Conservation (phyloP, 2,888 invertebrate genomes). For the Apotomis turbidana region DNA sequence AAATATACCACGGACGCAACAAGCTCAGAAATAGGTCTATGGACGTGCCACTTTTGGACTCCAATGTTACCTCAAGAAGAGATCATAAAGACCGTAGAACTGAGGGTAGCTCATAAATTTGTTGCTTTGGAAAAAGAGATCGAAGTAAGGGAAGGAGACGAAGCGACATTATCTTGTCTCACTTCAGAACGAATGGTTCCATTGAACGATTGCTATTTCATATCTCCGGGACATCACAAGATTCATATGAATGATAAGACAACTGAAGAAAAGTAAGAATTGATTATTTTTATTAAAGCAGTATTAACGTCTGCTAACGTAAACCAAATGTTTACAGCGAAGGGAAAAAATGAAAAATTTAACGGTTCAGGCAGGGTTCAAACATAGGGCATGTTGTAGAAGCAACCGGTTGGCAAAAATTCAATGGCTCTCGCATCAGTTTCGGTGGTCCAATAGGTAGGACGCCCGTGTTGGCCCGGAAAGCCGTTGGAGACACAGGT, state of each 20-base stretch:
- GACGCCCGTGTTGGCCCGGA: too few relatives aligned
- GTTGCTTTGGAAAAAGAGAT: conserved; percentile 25
- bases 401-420: too few relatives aligned
- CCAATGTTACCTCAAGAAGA: conserved; percentile 29
- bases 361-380: too few relatives aligned
- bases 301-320: too few relatives aligned
- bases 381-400: too few relatives aligned
- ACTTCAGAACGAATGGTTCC: conserved; percentile 35
- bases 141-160: conserved; percentile 18
- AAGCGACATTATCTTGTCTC: conserved; percentile 29
- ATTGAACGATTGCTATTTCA: conserved; percentile 34
- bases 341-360: too few relatives aligned
- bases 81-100: conserved; percentile 27
- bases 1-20: conserved; percentile 16
- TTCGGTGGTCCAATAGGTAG: too few relatives aligned
- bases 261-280: conserved; percentile 24
- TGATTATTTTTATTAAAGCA: too few relatives aligned
- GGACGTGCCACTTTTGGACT: conserved; percentile 37
- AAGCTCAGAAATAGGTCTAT: conserved; percentile 26
- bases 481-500: too few relatives aligned
- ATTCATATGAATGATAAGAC: conserved; percentile 23
- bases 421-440: too few relatives aligned
- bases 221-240: not conserved
- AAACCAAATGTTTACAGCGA: too few relatives aligned
- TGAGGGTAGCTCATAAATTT: conserved; percentile 27